phyloP scores from a whole-genome alignment of 1,140 invertebrate genomes.

The Brachionus plicatilis region DNA sequence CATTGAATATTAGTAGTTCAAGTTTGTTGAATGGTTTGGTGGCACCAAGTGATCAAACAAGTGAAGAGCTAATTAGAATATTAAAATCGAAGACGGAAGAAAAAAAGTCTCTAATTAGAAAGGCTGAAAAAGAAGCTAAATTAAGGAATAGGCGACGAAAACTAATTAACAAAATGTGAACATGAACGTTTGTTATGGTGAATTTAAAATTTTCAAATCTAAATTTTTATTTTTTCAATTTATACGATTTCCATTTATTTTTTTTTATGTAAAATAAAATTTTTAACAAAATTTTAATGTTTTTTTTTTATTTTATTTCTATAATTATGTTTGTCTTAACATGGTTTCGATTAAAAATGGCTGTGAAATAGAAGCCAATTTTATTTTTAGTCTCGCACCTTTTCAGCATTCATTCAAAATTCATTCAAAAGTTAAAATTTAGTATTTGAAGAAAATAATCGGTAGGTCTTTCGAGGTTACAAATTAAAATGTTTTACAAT shows the following conservation, averaged over 20 bases:
- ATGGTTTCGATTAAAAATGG: background rate
- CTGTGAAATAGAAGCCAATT: background rate
- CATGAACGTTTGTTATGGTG: background rate
- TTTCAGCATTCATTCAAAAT: background rate
- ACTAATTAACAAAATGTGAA: background rate
- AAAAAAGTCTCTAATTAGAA: background rate
- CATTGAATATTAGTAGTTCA: background rate
- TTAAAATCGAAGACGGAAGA: background rate
- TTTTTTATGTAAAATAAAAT: background rate
- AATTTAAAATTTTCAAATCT: background rate
- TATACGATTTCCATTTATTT: background rate
- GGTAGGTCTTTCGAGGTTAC: no score
- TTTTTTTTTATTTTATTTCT: background rate
- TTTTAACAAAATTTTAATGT: background rate
- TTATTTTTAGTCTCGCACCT: background rate
- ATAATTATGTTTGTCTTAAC: background rate
- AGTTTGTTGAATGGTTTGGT: slow-evolving; percentile 6
- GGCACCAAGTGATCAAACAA: background rate
- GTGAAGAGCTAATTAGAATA: background rate
- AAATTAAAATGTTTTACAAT: no score
- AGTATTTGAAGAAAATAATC: no score
- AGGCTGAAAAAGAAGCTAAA: slow-evolving; percentile 3
- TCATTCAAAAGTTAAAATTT: no score
- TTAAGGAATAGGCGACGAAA: background rate
- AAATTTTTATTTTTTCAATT: background rate